Base-by-base conservation (phyloP, 1,140 invertebrate genomes). In the Trinorchestia longiramus region DNA sequence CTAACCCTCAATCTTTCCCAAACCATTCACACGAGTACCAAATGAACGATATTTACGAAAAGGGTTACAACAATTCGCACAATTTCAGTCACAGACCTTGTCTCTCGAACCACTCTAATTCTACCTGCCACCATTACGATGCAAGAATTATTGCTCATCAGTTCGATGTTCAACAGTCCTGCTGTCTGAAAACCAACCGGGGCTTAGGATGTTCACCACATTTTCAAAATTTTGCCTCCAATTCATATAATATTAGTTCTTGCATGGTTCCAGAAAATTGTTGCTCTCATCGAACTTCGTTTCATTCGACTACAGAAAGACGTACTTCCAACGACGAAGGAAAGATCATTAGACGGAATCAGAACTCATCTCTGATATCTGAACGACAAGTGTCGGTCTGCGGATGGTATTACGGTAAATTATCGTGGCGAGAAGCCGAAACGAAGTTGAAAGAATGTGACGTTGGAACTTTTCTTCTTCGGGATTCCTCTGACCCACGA, bases 401-500 rank as follows among this genome's bases (percentile, higher is more conserved):
- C 44, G 96, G 96, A 0, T 96, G 96, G 96, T 96, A 96, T 95
- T 96, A 96, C 96, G 96, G 96, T 87, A 91, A 96, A 45, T 43
- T 96, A 41, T 96, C 96, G 17, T 96, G 96, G 96, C 96, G 95
- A 44, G 90, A 96, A 95, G 96, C 96, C 36, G 96, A 96, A 91
- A 95, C 96, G 43, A 95, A 96, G 36, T 96, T 96, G 43, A 96
- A 95, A 88, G 94, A 92, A 40, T 96, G 96, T 42, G 96, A 96
- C 43, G 88, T 96, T 40, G 98, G 98, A 0, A 98, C 98, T 0
- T 99, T 98, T 97, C 97, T 99, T 40, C 97, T 99, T 87, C 97
- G 99, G 53, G 98, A 99, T 97, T 99, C 98, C 23, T 98, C 98
- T 0, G 98, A 99, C 97, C 98, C 98, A 8, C 98, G 98, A 96